phyloP scores from a whole-genome alignment of 2,113 vertebrate species.

The Dicrurus megarhynchus region DNA sequence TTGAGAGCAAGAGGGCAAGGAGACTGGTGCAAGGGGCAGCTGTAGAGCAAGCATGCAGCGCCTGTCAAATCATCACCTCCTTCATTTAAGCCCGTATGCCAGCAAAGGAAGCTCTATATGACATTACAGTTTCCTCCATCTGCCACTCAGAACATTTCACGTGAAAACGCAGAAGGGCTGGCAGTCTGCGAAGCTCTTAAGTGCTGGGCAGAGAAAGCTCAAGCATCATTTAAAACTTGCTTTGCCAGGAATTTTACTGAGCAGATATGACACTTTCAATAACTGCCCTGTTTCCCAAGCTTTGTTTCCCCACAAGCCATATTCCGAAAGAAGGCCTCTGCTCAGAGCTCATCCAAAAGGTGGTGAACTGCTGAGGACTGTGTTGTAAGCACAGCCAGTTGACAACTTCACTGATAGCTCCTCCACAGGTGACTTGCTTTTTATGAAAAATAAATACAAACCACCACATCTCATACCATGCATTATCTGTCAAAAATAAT shows the following conservation, averaged over 20 bases:
- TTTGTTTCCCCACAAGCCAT: not conserved
- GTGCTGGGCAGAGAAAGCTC: not conserved
- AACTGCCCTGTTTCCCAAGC: not conserved
- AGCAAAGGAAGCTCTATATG: not conserved
- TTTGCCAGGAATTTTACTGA: not conserved
- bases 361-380: not conserved
- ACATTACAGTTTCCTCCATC: not conserved
- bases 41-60: not conserved
- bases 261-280: not conserved
- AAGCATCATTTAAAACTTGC: not conserved
- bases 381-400: not conserved
- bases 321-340: not conserved
- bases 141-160: not conserved
- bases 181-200: not conserved
- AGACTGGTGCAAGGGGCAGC: not conserved
- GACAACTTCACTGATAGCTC: conserved; percentile 1
- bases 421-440: not conserved
- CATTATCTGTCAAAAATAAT: not conserved
- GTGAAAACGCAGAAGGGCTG: not conserved
- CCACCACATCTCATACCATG: not conserved
- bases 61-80: not conserved
- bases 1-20: not conserved
- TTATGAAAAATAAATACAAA: conserved; percentile 6
- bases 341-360: not conserved
- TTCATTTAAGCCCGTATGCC: not conserved